Percentiles rank a stretch among this genome's conserved stretches.
Conservation (phyloP, 1,140 invertebrate genomes). For the Subanguina moxae region DNA sequence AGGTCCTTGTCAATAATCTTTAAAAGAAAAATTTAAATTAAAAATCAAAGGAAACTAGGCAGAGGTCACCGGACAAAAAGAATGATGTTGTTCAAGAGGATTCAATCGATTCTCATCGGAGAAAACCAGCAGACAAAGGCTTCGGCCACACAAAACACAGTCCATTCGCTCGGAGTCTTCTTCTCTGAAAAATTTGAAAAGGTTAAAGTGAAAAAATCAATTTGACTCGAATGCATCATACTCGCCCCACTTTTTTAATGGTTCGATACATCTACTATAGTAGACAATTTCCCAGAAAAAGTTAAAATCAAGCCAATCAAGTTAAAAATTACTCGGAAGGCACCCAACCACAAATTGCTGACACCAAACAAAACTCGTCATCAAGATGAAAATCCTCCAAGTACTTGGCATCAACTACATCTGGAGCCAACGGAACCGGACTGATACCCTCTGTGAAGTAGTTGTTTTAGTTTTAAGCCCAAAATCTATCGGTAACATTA, state of each 20-base stretch:
- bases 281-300: too few relatives aligned
- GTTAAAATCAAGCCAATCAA: too few relatives aligned
- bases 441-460: constrained; percentile 7
- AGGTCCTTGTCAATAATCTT: constrained; percentile 4
- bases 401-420: constrained; percentile 13
- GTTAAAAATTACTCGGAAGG: constrained; percentile 5
- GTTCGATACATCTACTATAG: too few relatives aligned
- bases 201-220: too few relatives aligned
- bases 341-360: constrained; percentile 27
- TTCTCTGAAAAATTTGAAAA: not conserved
- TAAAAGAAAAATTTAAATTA: too few relatives aligned
- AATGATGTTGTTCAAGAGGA: constrained; percentile 25
- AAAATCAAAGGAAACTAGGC: not conserved
- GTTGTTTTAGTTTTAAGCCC: too few relatives aligned
- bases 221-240: too few relatives aligned
- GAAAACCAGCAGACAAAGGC: constrained; percentile 14
- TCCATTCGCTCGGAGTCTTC: not conserved
- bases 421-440: constrained; percentile 13
- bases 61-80: constrained; percentile 6
- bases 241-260: too few relatives aligned
- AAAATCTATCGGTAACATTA: too few relatives aligned
- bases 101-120: constrained; percentile 12
- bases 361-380: constrained; percentile 16
- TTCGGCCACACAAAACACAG: constrained; percentile 11
- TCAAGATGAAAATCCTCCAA: constrained; percentile 15